Percentiles rank a stretch among this genome's conserved stretches.
phyloP scores from a whole-genome alignment of 2,888 invertebrate species.

The Idaea straminata region DNA sequence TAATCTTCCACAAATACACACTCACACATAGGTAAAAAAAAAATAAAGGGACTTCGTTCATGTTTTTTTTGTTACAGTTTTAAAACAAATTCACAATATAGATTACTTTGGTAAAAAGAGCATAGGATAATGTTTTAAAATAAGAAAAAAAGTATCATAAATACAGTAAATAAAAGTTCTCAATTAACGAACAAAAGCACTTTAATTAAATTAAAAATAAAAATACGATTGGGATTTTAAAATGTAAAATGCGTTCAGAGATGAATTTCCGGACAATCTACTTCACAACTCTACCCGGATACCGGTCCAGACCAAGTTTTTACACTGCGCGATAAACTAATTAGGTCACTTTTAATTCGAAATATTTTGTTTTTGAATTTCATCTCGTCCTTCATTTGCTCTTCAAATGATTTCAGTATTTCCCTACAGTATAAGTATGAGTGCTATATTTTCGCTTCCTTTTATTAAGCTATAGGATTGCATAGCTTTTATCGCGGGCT shows the following conservation, averaged over 20 bases:
- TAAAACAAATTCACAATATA: neutral
- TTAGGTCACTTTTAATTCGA: neutral
- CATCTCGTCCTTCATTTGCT: too few species aligned
- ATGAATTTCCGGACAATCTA: slow-evolving; percentile 43
- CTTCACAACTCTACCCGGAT: slow-evolving; percentile 27
- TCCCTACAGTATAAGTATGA: too few species aligned
- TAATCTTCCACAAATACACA: neutral
- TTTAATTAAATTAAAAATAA: slow-evolving; percentile 8
- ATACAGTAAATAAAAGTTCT: neutral
- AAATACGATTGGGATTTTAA: slow-evolving; percentile 20
- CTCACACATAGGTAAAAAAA: neutral
- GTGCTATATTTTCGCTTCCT: too few species aligned
- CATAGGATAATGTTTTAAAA: neutral
- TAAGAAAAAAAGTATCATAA: slow-evolving; percentile 2
- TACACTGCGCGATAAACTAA: slow-evolving; percentile 34
- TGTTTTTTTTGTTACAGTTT: neutral
- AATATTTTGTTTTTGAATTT: too few species aligned
- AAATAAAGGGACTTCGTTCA: too few species aligned
- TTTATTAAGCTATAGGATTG: too few species aligned
- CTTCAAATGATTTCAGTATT: too few species aligned
- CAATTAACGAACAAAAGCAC: neutral
- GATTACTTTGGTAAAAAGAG: too few species aligned
- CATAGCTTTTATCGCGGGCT: too few species aligned
- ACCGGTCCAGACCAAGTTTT: slow-evolving; percentile 25
- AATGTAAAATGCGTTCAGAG: slow-evolving; percentile 18